Evolutionary conservation across 2,113 vertebrate genomes (phyloP).

Genomic region (Etia nguti): DNA sequence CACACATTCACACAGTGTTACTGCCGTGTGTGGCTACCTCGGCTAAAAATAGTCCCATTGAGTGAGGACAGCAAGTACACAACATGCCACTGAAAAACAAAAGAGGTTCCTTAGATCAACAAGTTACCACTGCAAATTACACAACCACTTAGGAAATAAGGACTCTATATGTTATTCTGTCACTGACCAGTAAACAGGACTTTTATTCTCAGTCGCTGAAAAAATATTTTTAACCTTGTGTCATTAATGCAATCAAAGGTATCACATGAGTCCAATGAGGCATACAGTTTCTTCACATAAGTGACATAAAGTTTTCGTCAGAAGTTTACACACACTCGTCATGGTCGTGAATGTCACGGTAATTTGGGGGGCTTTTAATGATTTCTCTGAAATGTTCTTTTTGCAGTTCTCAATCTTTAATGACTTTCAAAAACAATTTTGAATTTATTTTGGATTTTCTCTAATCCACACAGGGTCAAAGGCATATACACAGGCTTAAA

Average conservation of each 20-base stretch:
- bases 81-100: slow-evolving; percentile 46
- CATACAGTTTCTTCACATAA: neutral
- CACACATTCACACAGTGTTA: slow-evolving; percentile 10
- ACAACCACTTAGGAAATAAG: slow-evolving; percentile 41
- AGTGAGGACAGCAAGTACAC: slow-evolving; percentile 17
- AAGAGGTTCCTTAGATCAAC: slow-evolving; percentile 36
- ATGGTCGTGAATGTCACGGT: rapidly evolving
- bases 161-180: neutral
- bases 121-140: slow-evolving; percentile 16
- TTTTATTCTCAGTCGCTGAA: neutral
- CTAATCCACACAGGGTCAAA: neutral
- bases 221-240: neutral
- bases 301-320: neutral
- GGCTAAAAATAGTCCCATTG: slow-evolving; percentile 57
- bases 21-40: neutral
- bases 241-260: neutral
- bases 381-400: neutral
- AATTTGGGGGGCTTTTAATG: neutral
- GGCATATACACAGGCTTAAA: neutral
- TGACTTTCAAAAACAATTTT: neutral
- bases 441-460: neutral
- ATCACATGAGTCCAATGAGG: neutral
- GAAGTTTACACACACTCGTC: neutral
- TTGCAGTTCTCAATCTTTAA: neutral
- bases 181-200: neutral